Evolutionary conservation across 2,888 invertebrate genomes (phyloP).

Genomic region (Lasioglossum leucozonium): DNA sequence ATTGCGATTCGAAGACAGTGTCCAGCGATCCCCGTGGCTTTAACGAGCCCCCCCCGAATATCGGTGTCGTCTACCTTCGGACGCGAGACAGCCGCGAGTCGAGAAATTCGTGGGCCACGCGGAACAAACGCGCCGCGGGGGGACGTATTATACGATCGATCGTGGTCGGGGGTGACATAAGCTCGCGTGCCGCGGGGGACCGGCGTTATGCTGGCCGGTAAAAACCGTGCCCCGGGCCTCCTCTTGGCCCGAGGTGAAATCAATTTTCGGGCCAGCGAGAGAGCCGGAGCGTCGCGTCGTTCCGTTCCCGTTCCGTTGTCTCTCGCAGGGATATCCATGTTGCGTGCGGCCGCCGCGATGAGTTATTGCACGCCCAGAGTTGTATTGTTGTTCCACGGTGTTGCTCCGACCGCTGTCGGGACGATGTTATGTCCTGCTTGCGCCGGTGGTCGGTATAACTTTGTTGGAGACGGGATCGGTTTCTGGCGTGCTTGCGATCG

Average conservation of each 20-base stretch:
- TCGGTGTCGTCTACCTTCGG: slow-evolving; percentile 51
- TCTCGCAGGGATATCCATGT: slow-evolving; percentile 5
- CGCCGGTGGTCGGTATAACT: slow-evolving; percentile 51
- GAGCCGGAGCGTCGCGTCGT: not conserved
- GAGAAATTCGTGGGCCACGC: slow-evolving; percentile 63
- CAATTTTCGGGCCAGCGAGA: slow-evolving; percentile 44
- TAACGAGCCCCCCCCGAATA: slow-evolving; percentile 68
- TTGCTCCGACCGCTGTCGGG: slow-evolving; percentile 51
- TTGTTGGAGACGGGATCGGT: not conserved
- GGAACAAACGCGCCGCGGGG: slow-evolving; percentile 61
- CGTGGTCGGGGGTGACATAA: slow-evolving; percentile 12
- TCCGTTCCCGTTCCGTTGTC: not conserved
- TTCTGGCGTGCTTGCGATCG: not conserved
- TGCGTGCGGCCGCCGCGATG: slow-evolving; percentile 47
- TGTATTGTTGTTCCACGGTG: slow-evolving; percentile 56
- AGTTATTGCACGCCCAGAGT: slow-evolving; percentile 34
- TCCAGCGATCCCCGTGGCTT: slow-evolving; percentile 71
- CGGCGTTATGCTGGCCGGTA: slow-evolving; percentile 32
- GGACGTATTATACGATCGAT: slow-evolving; percentile 59
- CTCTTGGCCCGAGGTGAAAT: slow-evolving; percentile 43
- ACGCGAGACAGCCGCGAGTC: slow-evolving; percentile 25
- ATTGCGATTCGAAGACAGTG: slow-evolving; percentile 78
- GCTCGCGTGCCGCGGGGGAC: slow-evolving; percentile 50
- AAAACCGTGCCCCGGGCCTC: slow-evolving; percentile 30
- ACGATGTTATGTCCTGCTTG: slow-evolving; percentile 52